Evolutionary conservation across 2,888 invertebrate genomes (phyloP).

Genomic region (Megastigmus dorsalis): DNA sequence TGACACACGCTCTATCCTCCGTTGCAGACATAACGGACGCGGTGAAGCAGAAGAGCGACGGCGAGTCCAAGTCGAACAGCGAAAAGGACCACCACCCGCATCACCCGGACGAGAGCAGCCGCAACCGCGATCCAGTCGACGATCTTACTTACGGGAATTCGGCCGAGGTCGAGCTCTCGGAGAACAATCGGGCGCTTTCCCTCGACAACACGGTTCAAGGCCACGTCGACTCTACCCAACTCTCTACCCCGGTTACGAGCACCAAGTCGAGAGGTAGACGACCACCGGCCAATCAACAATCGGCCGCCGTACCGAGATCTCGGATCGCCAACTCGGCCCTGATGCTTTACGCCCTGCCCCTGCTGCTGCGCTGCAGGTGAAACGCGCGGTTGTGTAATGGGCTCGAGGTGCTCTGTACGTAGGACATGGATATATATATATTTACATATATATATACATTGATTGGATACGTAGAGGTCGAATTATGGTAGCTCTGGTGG

Average conservation of each 20-base stretch:
- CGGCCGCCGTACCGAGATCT: no score
- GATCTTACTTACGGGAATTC: not conserved
- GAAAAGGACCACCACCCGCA: constrained; percentile 73
- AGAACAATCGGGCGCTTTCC: constrained; percentile 61
- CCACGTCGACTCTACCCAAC: constrained; percentile 62
- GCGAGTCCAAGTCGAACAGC: constrained; percentile 79
- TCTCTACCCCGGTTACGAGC: constrained; percentile 25
- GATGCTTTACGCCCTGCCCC: no score
- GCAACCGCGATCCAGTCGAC: not conserved
- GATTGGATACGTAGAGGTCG: no score
- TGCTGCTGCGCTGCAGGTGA: constrained; percentile 47
- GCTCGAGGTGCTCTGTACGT: no score
- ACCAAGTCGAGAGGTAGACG: constrained; percentile 14
- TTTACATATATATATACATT: no score
- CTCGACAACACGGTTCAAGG: constrained; percentile 69
- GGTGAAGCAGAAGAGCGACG: constrained; percentile 69
- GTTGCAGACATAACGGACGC: constrained; percentile 85
- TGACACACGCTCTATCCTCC: not conserved
- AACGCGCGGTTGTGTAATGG: not conserved
- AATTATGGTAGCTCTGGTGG: no score
- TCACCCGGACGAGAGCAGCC: not conserved
- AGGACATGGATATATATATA: no score
- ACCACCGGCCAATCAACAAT: constrained; percentile 1
- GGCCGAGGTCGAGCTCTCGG: constrained; percentile 8
- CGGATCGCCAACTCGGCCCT: no score